Evolutionary conservation across 2,113 vertebrate species (phyloP).

Genomic region (Zapus hudsonius): DNA sequence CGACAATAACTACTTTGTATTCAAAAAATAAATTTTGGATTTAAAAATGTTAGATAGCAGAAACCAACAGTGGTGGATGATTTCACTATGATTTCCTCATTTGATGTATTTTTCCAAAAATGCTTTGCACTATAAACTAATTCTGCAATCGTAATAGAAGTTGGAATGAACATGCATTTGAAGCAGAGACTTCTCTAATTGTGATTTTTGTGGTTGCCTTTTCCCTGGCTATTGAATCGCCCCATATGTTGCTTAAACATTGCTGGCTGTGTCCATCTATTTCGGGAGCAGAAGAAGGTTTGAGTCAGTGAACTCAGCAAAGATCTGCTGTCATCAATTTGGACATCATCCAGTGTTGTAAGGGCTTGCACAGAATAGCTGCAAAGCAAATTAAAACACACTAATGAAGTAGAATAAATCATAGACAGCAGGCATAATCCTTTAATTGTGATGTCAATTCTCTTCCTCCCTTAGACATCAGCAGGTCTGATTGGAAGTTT

Average conservation of each 20-base stretch:
- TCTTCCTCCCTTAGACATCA: fast-evolving
- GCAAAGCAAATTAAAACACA: background rate
- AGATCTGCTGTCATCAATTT: background rate
- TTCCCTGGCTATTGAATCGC: background rate
- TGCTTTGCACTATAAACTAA: background rate
- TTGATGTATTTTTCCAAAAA: background rate
- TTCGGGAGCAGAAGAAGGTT: background rate
- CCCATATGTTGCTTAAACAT: background rate
- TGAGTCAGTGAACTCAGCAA: background rate
- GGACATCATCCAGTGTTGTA: background rate
- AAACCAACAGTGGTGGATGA: background rate
- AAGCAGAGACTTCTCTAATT: background rate
- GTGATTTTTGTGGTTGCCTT: background rate
- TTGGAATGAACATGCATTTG: background rate
- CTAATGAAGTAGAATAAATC: background rate
- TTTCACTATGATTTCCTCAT: background rate
- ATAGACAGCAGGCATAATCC: too few species aligned
- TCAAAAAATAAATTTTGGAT: too few species aligned
- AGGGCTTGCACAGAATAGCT: background rate
- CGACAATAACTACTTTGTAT: too few species aligned
- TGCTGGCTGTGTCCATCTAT: background rate
- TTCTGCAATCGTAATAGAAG: background rate
- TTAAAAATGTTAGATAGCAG: background rate
- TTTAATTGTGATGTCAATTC: too few species aligned
- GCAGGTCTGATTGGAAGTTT: background rate